Base-by-base conservation (phyloP, 1,140 invertebrate species). In the Sycobia sp. region DNA sequence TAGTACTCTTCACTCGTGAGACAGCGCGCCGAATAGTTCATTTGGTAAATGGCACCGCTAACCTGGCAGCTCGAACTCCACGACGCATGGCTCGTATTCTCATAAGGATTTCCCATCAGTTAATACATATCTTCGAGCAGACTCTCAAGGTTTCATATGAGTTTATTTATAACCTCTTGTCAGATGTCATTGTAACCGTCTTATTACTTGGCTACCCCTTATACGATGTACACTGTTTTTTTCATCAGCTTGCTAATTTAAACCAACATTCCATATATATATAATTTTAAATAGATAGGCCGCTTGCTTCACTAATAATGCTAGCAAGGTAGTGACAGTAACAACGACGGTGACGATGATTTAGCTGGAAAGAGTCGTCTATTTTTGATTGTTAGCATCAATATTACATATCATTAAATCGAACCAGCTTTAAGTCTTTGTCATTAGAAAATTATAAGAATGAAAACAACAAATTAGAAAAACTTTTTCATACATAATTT, bases 11-110 rank as follows among this genome's bases (percentile, higher is more conserved):
- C 23, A 86, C 88, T 0, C 79, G 91, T 7, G 91, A 93, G 78
- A 86, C 88, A 0, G 89, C 90, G 1, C 83, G 91, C 25, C 83
- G 88, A 58, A 75, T 91, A 7, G 91, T 93, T 0, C 91, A 93
- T 75, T 80, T 91, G 16, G 83, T 90, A 43, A 92, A 92, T 74
- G 90, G 86, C 62, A 86, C 86, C 1, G 81, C 85, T 46, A 73
- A 70, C 23, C 67, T 84, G 41, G 80, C 85, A 13, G 75, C 82
- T 4, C 88, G 84, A 71, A 71, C 88, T 29, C 89, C 89, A 10
- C 69, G 70, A 18, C 65, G 62, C 32, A 23, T 79, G 2, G 71
- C 69, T 27, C 68, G 65, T 41, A 58, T 71, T 29, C 64, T 81
- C 22, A 46, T 72, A 23, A 68, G 65, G 22, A 38, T 78, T 38